Percentiles rank a stretch among this genome's conserved stretches.
phyloP scores from a whole-genome alignment of 92 coral and sea anemone species.

The Epizoanthus fatuus region DNA sequence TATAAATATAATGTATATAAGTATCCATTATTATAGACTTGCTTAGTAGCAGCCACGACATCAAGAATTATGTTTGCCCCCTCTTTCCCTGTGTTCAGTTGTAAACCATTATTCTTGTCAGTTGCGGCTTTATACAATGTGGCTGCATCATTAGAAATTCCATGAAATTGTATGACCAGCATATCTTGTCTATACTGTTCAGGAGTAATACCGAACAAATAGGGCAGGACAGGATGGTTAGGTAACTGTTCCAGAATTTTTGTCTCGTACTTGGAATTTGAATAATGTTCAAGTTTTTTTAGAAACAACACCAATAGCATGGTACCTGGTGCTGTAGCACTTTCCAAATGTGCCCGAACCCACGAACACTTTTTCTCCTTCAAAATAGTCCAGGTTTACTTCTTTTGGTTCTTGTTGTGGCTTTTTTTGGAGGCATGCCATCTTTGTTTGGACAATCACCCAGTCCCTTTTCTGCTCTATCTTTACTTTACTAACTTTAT shows the following conservation, averaged over 20 bases:
- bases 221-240: neutral
- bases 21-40: neutral
- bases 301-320: neutral
- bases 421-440: too few relatives aligned
- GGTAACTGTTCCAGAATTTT: neutral
- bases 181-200: neutral
- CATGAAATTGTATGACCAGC: neutral
- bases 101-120: neutral
- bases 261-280: neutral
- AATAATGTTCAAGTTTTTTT: too few relatives aligned
- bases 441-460: too few relatives aligned
- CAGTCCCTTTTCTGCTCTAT: too few relatives aligned
- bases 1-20: too few relatives aligned
- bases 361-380: neutral
- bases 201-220: neutral
- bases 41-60: neutral
- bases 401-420: neutral
- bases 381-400: neutral
- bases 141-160: neutral
- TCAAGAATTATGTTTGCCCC: neutral
- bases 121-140: neutral
- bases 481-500: too few relatives aligned
- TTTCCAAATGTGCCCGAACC: neutral
- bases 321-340: neutral
- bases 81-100: neutral